phyloP scores from a whole-genome alignment of 2,797 vertebrate species.

The Falco novaeseelandiae region DNA sequence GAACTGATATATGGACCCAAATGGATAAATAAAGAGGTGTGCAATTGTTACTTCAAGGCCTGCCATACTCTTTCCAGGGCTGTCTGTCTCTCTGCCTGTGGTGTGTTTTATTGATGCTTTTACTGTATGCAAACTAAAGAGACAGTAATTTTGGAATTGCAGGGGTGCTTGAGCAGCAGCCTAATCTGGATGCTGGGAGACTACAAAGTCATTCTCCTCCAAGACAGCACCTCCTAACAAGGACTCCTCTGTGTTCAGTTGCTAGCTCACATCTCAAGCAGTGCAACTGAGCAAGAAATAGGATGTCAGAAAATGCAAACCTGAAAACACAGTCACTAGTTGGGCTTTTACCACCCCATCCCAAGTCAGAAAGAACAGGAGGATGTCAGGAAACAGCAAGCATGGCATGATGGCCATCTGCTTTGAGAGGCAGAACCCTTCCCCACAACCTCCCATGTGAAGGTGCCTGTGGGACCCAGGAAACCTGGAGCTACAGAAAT shows the following conservation, averaged over 20 bases:
- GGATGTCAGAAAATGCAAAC: not conserved
- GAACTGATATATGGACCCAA: slow-evolving; percentile 23
- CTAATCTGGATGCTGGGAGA: not conserved
- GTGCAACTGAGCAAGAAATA: not conserved
- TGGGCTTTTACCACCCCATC: not conserved
- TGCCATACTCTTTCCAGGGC: not conserved
- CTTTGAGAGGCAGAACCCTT: not conserved
- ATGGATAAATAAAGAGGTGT: slow-evolving; percentile 38
- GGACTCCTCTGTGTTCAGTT: not conserved
- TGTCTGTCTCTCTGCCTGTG: not conserved
- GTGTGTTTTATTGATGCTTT: not conserved
- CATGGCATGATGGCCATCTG: not conserved
- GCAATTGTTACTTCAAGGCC: not conserved
- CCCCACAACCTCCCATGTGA: not conserved
- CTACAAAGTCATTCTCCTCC: not conserved
- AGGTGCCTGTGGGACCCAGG: not conserved
- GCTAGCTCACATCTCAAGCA: not conserved
- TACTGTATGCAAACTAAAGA: slow-evolving; percentile 19
- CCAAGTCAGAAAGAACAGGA: not conserved
- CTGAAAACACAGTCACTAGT: not conserved
- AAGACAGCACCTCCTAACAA: not conserved
- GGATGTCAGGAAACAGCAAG: not conserved
- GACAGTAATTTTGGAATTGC: not conserved
- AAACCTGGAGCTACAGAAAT: not conserved
- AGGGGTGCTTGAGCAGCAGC: not conserved